phyloP scores from a whole-genome alignment of 2,888 invertebrate species.

The Arctia plantaginis region DNA sequence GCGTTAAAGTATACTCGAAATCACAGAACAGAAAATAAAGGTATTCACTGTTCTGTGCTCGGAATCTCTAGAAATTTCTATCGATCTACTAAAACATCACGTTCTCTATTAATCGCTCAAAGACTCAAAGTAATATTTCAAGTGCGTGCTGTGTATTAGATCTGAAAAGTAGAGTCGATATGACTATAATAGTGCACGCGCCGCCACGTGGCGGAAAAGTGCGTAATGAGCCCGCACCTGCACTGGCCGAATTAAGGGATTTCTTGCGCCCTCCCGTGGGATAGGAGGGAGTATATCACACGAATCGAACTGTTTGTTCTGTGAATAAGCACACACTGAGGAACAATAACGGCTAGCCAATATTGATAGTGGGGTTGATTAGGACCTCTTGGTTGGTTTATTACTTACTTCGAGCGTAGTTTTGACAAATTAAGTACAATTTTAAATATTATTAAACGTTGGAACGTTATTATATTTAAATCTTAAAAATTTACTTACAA shows the following conservation, averaged over 20 bases:
- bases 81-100: not conserved
- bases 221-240: slow-evolving; percentile 85
- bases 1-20: not conserved
- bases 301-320: slow-evolving; percentile 74
- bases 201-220: slow-evolving; percentile 81
- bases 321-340: slow-evolving; percentile 73
- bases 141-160: slow-evolving; percentile 68
- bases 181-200: slow-evolving; percentile 68
- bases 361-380: slow-evolving; percentile 56
- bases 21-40: too few species aligned
- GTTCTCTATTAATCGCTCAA: slow-evolving; percentile 58
- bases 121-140: slow-evolving; percentile 68
- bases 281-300: slow-evolving; percentile 66
- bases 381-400: slow-evolving; percentile 57
- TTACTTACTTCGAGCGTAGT: slow-evolving; percentile 56
- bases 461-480: not conserved
- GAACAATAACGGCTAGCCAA: slow-evolving; percentile 73
- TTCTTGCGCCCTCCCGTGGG: slow-evolving; percentile 86
- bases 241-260: slow-evolving; percentile 84
- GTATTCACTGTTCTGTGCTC: too few species aligned
- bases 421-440: slow-evolving; percentile 33
- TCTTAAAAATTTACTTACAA: not conserved
- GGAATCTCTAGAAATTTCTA: not conserved
- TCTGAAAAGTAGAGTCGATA: slow-evolving; percentile 66
- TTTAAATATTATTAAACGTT: not conserved